A percentile compares a stretch with the other conserved stretches of the same genome.
These are phyloP conservation scores for Alcedo quadribrachys DNA, from an alignment of 2,797 vertebrate genomes.

Conservation along the genomic window DNA sequence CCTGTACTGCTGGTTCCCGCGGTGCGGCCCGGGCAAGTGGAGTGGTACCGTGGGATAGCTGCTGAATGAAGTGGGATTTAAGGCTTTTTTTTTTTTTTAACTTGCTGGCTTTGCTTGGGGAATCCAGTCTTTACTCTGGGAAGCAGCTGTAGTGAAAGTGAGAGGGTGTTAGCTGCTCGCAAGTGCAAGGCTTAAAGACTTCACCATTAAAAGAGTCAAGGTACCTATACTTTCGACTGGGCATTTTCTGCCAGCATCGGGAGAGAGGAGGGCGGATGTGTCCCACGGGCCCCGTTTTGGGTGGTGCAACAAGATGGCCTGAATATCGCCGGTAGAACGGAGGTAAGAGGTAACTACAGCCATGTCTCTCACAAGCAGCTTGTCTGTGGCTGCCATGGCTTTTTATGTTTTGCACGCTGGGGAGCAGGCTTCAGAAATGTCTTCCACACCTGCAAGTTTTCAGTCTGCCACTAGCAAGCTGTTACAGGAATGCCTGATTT, in stretches of 20 bases:
- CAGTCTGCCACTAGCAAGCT: not conserved
- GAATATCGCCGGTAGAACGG: accelerated
- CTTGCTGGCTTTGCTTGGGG: not conserved
- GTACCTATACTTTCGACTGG: not conserved
- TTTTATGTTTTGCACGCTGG: not conserved
- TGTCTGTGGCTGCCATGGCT: not conserved
- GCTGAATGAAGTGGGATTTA: not conserved
- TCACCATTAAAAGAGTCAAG: not conserved
- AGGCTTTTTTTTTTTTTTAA: not conserved
- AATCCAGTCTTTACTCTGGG: not conserved
- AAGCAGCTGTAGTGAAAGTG: not conserved
- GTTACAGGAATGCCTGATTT: not conserved
- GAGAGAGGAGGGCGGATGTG: not conserved
- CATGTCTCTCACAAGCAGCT: accelerated
- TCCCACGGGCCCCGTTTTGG: not conserved
- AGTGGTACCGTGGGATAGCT: not conserved
- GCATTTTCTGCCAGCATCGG: not conserved
- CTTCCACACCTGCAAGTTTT: accelerated
- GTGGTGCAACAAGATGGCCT: too few relatives aligned
- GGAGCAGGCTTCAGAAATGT: not conserved
- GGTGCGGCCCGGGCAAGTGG: not conserved
- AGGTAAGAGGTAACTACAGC: accelerated
- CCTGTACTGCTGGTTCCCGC: not conserved
- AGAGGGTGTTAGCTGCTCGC: not conserved
- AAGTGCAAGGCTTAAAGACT: not conserved